These are phyloP conservation scores for Tarsius wallacei DNA, from an alignment of 2,797 vertebrate species.

Conservation along the genomic window DNA sequence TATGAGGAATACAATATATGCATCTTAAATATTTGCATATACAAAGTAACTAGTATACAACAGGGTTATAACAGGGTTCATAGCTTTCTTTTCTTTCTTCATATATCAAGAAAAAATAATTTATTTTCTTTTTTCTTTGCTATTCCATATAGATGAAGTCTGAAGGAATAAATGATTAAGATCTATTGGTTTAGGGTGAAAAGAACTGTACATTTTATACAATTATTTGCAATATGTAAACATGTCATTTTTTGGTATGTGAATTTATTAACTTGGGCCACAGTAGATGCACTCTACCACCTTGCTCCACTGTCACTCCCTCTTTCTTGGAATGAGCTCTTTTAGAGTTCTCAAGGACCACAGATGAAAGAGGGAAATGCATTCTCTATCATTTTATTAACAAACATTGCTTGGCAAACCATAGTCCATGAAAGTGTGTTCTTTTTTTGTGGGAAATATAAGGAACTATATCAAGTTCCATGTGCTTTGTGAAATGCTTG, in stretches of 20 bases:
- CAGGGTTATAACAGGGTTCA: not conserved
- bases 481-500: constrained; percentile 26
- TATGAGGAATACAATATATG: not conserved
- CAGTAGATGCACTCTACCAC: not conserved
- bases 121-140: constrained; percentile 8
- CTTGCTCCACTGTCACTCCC: not conserved
- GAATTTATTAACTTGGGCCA: not conserved
- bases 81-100: not conserved
- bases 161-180: not conserved
- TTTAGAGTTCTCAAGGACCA: not conserved
- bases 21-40: not conserved
- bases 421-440: not conserved
- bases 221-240: not conserved
- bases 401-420: not conserved
- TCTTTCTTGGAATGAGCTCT: not conserved
- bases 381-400: not conserved
- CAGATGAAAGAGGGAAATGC: not conserved
- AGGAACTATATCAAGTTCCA: not conserved
- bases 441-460: not conserved
- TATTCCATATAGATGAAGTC: not conserved
- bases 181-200: not conserved
- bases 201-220: not conserved
- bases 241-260: constrained; percentile 29
- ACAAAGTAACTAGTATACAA: constrained; percentile 5
- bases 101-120: not conserved